Conservation (phyloP, 2,113 vertebrate genomes). For the Hypomesus transpacificus region DNA sequence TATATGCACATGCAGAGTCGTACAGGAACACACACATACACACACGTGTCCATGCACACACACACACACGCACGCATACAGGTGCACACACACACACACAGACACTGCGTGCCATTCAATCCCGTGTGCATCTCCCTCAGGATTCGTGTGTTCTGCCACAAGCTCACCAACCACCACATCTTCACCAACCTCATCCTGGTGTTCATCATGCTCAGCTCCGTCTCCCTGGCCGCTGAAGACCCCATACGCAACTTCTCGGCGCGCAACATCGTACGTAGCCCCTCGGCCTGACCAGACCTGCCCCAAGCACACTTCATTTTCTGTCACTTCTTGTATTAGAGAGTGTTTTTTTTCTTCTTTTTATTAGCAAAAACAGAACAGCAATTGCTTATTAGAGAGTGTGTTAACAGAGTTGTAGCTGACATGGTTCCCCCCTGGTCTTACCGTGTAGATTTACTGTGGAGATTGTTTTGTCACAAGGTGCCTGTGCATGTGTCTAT, state of each 20-base stretch:
- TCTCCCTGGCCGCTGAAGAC: slow-evolving; percentile 94
- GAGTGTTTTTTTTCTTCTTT: no score
- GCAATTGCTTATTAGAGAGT: no score
- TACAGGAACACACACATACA: neutral
- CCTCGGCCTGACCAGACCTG: neutral
- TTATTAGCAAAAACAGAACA: no score
- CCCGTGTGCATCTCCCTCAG: slow-evolving; percentile 60
- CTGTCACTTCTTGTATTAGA: no score
- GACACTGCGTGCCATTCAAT: neutral
- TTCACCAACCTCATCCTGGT: slow-evolving; percentile 99
- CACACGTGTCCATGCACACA: neutral
- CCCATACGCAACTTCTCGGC: slow-evolving; percentile 95
- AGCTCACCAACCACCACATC: slow-evolving; percentile 96
- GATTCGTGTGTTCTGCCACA: slow-evolving; percentile 92
- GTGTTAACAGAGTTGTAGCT: no score
- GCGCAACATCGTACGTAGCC: slow-evolving; percentile 87
- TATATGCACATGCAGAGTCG: neutral
- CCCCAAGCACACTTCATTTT: no score
- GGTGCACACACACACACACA: neutral
- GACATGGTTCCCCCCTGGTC: no score
- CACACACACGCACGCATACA: neutral
- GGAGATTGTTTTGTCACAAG: no score
- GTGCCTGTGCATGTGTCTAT: no score
- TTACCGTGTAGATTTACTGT: no score
- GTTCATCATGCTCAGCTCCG: slow-evolving; percentile 99